These are phyloP conservation scores for Papilio xuthus DNA, from an alignment of 1,140 invertebrate genomes.

Conservation along the genomic window DNA sequence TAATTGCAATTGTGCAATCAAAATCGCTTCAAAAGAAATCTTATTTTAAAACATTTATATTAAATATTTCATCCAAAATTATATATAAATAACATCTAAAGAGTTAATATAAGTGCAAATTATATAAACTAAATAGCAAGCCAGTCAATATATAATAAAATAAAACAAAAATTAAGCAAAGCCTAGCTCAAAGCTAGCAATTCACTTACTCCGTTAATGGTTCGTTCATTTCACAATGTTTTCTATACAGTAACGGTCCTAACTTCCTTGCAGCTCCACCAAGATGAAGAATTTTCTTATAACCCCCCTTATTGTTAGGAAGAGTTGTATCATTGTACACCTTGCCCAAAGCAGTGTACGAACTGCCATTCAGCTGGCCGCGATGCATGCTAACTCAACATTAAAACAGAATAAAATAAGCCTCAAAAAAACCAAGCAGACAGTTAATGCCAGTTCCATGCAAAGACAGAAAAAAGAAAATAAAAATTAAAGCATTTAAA, in stretches of 20 bases:
- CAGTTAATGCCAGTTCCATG: slow-evolving; percentile 21
- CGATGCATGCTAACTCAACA: slow-evolving; percentile 64
- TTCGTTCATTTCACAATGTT: slow-evolving; percentile 46
- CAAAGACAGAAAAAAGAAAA: slow-evolving; percentile 19
- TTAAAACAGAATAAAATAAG: slow-evolving; percentile 55
- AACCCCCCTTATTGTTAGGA: slow-evolving; percentile 53
- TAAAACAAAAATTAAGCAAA: slow-evolving; percentile 5
- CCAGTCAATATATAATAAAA: not conserved
- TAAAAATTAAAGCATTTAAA: slow-evolving; percentile 28
- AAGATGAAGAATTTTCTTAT: slow-evolving; percentile 50
- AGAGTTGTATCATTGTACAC: slow-evolving; percentile 52
- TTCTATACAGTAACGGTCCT: slow-evolving; percentile 52
- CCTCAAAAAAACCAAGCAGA: slow-evolving; percentile 31
- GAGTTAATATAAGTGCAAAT: not conserved
- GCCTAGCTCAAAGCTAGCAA: not conserved
- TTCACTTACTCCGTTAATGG: slow-evolving; percentile 57
- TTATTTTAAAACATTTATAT: not conserved
- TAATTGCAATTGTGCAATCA: not conserved
- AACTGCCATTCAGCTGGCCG: slow-evolving; percentile 58
- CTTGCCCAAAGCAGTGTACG: slow-evolving; percentile 52
- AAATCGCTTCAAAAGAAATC: not conserved
- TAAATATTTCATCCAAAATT: not conserved
- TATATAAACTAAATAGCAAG: not conserved
- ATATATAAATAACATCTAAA: not conserved
- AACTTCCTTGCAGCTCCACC: slow-evolving; percentile 51